Evolutionary conservation across 2,888 invertebrate species (phyloP), one percentile per base, ranked within the genome.

Genomic region (Acleris sparsana): DNA sequence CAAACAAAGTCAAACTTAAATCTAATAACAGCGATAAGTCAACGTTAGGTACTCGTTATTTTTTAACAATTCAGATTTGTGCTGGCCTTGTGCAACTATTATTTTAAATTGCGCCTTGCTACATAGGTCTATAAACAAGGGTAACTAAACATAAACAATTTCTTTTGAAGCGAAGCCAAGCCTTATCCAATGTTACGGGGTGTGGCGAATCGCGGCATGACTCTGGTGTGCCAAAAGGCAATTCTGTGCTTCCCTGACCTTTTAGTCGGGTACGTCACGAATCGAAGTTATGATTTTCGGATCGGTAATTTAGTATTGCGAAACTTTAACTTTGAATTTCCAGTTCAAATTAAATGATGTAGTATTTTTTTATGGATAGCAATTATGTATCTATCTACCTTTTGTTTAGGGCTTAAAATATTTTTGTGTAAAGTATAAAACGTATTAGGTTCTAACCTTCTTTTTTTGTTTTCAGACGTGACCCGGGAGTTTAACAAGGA

Each of bases 401-500:
- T n/a, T n/a, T n/a, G n/a, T n/a, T n/a, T n/a, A n/a, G n/a, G n/a
- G n/a, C n/a, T n/a, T n/a, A n/a, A n/a, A n/a, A n/a, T n/a, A n/a
- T n/a, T n/a, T n/a, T n/a, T n/a, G 46, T 46, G 2, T 46, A n/a
- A 17, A n/a, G 5, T 16, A 46, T 16, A 44, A n/a, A 4, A 43
- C 5, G 2, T 44, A n/a, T 44, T 17, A 0, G n/a, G 5, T 46
- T 46, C 17, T 17, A 33, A 33, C 7, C 33, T n/a, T 46, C 16
- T 9, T 20, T 61, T n/a, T 18, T 43, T 65, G 61, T 49, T 83
- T 84, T 44, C 79, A 83, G 84, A 83, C 73, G 69, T 65, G 69
- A 64, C 70, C 70, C 70, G 67, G 60, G 70, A 67, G 68, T 67
- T 60, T 73, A 70, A 71, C 73, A 72, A 70, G 70, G 74, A 80